These are phyloP conservation scores for Circaetus cinerascens DNA, from an alignment of 2,113 vertebrate genomes.

Conservation along the genomic window DNA sequence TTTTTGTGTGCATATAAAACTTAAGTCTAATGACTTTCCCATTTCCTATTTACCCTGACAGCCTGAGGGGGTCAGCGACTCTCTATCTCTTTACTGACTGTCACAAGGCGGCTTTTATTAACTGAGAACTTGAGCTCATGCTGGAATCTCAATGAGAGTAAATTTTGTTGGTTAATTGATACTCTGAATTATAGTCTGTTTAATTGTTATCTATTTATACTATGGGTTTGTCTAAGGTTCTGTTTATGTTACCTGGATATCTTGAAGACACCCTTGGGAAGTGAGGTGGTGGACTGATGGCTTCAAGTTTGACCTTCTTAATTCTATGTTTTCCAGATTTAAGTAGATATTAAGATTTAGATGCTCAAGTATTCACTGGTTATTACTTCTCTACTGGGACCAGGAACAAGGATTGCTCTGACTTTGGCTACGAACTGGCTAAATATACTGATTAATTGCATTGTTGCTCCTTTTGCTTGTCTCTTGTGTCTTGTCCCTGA, in stretches of 20 bases:
- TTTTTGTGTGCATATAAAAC: not conserved
- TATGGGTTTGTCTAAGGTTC: not conserved
- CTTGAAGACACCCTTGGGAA: not conserved
- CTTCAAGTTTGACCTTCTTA: not conserved
- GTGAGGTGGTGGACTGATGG: not conserved
- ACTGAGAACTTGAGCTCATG: not conserved
- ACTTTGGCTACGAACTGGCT: not conserved
- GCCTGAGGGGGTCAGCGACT: not conserved
- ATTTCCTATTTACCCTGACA: not conserved
- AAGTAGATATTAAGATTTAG: not conserved
- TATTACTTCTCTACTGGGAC: not conserved
- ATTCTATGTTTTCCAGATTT: not conserved
- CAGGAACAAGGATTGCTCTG: not conserved
- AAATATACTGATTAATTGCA: not conserved
- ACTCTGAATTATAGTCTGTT: not conserved
- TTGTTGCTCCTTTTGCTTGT: not conserved
- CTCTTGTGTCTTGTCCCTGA: not conserved
- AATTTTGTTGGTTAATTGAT: not conserved
- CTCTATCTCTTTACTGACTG: not conserved
- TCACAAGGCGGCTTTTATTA: not conserved
- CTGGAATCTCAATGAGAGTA: not conserved
- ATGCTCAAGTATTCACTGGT: not conserved
- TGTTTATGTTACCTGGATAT: not conserved
- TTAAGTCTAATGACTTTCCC: not conserved
- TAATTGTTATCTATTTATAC: not conserved